Conservation (phyloP, 2,888 invertebrate genomes). For the Drosophila acutilabella region DNA sequence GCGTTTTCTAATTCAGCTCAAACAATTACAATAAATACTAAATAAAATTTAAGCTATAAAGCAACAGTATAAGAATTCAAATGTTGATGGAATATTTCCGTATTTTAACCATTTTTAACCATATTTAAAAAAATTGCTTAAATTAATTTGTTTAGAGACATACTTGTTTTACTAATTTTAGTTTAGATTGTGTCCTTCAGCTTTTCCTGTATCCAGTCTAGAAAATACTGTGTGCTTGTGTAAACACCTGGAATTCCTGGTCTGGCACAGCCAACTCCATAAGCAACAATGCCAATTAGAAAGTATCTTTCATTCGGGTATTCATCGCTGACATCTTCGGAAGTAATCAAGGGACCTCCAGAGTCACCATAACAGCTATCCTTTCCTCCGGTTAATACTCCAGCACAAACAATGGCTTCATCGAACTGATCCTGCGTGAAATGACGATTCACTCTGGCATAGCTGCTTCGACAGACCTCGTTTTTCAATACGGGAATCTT, state of each 20-base stretch:
- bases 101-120: too few species aligned
- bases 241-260: background rate
- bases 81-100: too few species aligned
- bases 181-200: background rate
- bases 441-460: conserved; percentile 36
- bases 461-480: conserved; percentile 86
- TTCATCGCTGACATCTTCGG: background rate
- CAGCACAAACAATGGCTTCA: background rate
- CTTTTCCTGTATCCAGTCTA: background rate
- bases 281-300: background rate
- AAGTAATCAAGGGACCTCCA: background rate
- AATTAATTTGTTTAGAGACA: too few species aligned
- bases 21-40: conserved; percentile 85
- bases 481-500: conserved; percentile 90
- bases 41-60: too few species aligned
- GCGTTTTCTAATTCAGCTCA: conserved; percentile 85
- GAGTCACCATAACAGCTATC: background rate
- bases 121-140: too few species aligned
- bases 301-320: background rate
- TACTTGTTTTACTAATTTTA: too few species aligned
- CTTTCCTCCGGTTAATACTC: background rate
- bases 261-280: conserved; percentile 10
- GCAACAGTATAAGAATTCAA: too few species aligned
- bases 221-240: background rate
- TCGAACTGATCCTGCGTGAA: background rate